phyloP scores from a whole-genome alignment of 2,113 vertebrate genomes.

The Pollimyrus isidori region DNA sequence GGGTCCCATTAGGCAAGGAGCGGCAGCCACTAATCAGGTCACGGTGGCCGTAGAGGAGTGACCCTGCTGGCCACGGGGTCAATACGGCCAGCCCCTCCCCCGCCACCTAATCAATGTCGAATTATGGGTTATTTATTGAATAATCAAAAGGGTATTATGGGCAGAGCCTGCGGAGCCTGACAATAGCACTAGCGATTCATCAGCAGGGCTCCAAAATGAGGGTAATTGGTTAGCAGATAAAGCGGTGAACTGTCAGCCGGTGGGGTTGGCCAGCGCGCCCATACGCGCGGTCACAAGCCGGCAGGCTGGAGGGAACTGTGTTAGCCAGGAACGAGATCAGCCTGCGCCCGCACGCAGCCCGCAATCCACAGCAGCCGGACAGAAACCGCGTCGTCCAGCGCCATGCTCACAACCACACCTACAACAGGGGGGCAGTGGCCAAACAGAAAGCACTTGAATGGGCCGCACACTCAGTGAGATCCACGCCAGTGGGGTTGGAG shows the following conservation, averaged over 20 bases:
- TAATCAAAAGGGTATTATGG: constrained; percentile 72
- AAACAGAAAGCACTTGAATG: neutral
- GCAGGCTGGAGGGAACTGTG: constrained; percentile 6
- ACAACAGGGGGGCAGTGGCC: neutral
- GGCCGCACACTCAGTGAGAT: neutral
- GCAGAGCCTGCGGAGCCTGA: constrained; percentile 46
- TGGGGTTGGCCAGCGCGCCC: neutral
- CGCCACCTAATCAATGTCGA: constrained; percentile 72
- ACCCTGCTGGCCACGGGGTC: constrained; percentile 59
- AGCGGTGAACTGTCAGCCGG: constrained; percentile 40
- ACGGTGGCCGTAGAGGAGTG: constrained; percentile 43
- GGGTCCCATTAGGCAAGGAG: constrained; percentile 42
- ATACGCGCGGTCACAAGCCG: neutral
- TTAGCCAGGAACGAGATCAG: neutral
- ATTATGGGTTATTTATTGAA: constrained; percentile 81
- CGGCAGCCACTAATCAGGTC: constrained; percentile 63
- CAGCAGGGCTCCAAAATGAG: constrained; percentile 76
- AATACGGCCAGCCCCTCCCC: constrained; percentile 44
- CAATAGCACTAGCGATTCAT: constrained; percentile 56
- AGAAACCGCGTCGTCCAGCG: neutral
- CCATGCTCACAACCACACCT: neutral
- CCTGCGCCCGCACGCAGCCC: neutral
- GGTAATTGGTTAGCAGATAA: constrained; percentile 86
- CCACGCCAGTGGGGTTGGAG: neutral
- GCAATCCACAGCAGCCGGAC: neutral